Conservation (phyloP, 2,888 invertebrate genomes). For the Tuberolachnus salignus region DNA sequence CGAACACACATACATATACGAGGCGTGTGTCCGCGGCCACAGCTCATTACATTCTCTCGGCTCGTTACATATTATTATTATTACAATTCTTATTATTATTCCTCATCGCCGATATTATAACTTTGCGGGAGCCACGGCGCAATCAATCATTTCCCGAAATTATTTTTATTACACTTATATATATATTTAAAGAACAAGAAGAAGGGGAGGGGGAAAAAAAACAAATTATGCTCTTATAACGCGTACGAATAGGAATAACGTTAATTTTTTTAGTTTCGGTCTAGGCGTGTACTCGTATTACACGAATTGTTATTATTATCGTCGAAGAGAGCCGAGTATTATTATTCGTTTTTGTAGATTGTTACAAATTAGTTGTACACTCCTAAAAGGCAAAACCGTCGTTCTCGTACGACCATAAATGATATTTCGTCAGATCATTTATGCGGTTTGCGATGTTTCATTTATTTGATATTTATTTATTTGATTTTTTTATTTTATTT, state of each 20-base stretch:
- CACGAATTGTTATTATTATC: background rate
- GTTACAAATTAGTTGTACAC: too few species aligned
- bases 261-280: conserved; percentile 12
- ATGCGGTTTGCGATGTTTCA: too few species aligned
- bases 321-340: conserved; percentile 11
- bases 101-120: background rate
- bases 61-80: conserved; percentile 41
- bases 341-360: conserved; percentile 22
- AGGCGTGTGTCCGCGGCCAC: background rate
- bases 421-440: too few species aligned
- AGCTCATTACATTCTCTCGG: conserved; percentile 50
- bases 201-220: too few species aligned
- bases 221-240: background rate
- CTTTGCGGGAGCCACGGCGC: background rate
- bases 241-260: background rate
- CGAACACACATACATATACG: background rate
- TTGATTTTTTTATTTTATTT: too few species aligned
- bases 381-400: too few species aligned
- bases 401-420: too few species aligned
- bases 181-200: background rate
- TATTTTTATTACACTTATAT: background rate
- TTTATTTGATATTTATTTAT: too few species aligned
- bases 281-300: background rate
- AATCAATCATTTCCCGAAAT: conserved; percentile 48
- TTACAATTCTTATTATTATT: background rate